Evolutionary conservation across 1,140 invertebrate species (phyloP).

Genomic region (Helicoverpa zea): DNA sequence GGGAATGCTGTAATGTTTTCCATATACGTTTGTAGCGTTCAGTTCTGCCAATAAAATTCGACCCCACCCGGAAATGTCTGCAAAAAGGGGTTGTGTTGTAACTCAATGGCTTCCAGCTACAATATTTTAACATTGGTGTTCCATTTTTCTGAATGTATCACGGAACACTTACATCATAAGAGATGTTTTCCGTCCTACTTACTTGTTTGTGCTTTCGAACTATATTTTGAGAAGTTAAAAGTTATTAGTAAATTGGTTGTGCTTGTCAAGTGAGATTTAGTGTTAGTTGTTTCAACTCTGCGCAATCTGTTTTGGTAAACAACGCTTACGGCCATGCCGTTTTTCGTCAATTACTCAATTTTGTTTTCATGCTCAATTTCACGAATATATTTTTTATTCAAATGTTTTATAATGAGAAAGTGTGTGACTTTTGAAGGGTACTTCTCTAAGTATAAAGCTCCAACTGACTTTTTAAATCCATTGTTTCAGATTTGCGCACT

Average conservation of each 20-base stretch:
- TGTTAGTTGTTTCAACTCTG: too few species aligned
- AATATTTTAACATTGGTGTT: conserved; percentile 21
- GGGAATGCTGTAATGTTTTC: background rate
- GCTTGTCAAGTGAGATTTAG: background rate
- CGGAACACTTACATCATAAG: conserved; percentile 20
- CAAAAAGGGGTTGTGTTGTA: background rate
- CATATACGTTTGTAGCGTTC: background rate
- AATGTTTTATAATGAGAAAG: too few species aligned
- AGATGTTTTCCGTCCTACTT: conserved; percentile 13
- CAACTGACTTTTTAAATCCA: background rate
- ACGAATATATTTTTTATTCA: too few species aligned
- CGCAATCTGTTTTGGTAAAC: too few species aligned
- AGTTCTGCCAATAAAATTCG: background rate
- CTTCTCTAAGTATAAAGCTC: too few species aligned
- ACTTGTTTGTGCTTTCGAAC: conserved; percentile 17
- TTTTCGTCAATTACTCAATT: too few species aligned
- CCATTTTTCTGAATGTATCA: conserved; percentile 14
- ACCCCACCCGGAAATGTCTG: background rate
- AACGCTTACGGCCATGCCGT: too few species aligned
- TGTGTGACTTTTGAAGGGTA: too few species aligned
- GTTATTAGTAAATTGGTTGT: background rate
- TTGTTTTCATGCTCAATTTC: too few species aligned
- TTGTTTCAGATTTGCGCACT: conserved; percentile 89
- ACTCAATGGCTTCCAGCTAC: conserved; percentile 22
- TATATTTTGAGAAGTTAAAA: conserved; percentile 15